Evolutionary conservation across 2,113 vertebrate genomes (phyloP), one percentile per base, ranked within the genome.

Genomic region (Cichladusa arquata): DNA sequence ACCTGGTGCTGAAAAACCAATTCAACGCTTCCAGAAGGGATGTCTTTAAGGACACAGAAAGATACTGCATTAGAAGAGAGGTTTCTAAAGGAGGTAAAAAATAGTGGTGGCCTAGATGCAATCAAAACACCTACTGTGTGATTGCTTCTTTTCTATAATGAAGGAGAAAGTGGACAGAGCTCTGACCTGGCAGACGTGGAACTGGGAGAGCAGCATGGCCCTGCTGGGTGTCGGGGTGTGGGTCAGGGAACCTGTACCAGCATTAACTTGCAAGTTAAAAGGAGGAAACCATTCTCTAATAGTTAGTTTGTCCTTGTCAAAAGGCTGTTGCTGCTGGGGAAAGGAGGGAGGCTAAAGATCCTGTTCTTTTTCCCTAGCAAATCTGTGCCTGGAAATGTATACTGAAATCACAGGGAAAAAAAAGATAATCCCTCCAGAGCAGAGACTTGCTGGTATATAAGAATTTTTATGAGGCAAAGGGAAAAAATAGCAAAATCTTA

Each of bases 81-180:
- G 56, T 80, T 94, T 95, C 66, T 80, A 76, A 81, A 83, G 81
- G 50, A 88, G 24, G 31, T 26, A 76, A 56, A 88, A 83, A 95
- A 87, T 26, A 90, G 33, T 54, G 34, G 40, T 80, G 81, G 81
- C 80, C 92, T 88, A 86, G 80, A 93, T 90, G 90, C 66, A 86
- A 84, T 74, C 71, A 76, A 89, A 93, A 83, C 85, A 93, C 66
- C 66, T 82, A 29, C 73, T 57, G 83, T 36, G 74, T 34, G 71
- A 94, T 70, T 80, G 66, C 58, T 93, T 60, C 50, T 82, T 81
- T 82, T 61, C 54, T 80, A 19, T 25, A 83, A 58, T 4, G 57
- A 90, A 70, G 79, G 45, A 22, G 77, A 58, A 83, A 70, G 45
- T 14, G 62, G 86, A 61, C 82, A 79, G 66, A 91, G 62, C 54